Percentiles rank a stretch among this genome's conserved stretches.
phyloP scores from a whole-genome alignment of 2,888 invertebrate species.

The Ganaspis brasiliensis region DNA sequence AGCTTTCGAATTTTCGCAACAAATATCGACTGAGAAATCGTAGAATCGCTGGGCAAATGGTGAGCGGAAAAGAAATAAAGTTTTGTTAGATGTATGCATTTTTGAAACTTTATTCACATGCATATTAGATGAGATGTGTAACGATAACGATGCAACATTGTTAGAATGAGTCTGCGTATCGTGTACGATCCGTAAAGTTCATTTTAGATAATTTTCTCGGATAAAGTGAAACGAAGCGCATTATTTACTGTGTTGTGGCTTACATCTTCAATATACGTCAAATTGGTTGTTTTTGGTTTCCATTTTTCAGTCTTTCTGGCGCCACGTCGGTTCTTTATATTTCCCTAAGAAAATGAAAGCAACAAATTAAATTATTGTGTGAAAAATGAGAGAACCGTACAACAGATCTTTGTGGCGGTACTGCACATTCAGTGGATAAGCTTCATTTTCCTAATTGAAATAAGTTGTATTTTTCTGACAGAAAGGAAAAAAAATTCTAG shows the following conservation, averaged over 20 bases:
- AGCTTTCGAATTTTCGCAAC: conserved; percentile 14
- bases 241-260: conserved; percentile 33
- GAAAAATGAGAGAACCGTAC: conserved; percentile 6
- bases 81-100: background rate
- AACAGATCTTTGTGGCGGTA: conserved; percentile 5
- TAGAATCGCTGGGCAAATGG: background rate
- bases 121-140: background rate
- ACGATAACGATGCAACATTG: background rate
- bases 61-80: background rate
- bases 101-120: background rate
- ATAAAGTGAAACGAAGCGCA: conserved; percentile 48
- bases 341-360: conserved; percentile 1
- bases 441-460: conserved; percentile 12
- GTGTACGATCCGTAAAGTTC: conserved; percentile 33
- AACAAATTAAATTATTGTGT: conserved; percentile 24
- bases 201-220: conserved; percentile 48
- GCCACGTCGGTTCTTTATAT: background rate
- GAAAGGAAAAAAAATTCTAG: background rate
- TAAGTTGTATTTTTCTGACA: background rate
- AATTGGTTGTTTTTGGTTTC: background rate
- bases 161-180: conserved; percentile 17
- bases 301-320: conserved; percentile 22
- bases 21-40: conserved; percentile 4
- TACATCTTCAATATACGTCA: conserved; percentile 14
- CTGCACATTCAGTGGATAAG: background rate